Evolutionary conservation across 2,797 vertebrate species (phyloP), one percentile per base, ranked within the genome.

Genomic region (Apogon talboti): DNA sequence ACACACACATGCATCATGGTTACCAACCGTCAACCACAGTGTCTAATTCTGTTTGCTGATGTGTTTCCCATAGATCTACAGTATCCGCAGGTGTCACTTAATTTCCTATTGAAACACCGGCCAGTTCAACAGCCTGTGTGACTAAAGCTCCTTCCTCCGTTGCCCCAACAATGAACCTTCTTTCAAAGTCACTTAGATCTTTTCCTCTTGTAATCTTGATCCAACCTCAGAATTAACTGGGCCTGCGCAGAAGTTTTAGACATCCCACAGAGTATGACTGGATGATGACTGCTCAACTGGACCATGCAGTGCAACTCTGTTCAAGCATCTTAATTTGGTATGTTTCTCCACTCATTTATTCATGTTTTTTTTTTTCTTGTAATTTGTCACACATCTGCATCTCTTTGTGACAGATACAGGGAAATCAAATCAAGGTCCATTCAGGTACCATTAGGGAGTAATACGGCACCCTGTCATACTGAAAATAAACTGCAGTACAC

Each of bases 391-490:
- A 7, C 30, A 33, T 33, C 30, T 33, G 30, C 2, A 46, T 55
- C 12, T 60, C 30, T 24, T 1, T 14, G 42, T 60, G 55, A 63
- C 58, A 46, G 55, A 79, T 63, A 77, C 37, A 56, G 56, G 0
- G 53, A 38, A 70, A 66, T 67, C 44, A 38, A 64, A 68, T 62
- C 58, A 52, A 50, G 46, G 71, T 74, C 51, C 64, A 59, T 60
- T 21, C 7, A 71, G 24, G 44, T 35, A 11, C 10, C 28, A 7
- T 48, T 8, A 14, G 30, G 42, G 41, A 55, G 15, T 40, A 54
- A 62, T 68, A 54, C 6, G 13, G 30, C 38, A 52, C 51, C 38
- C 64, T 60, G 38, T 40, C 16, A 21, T 33, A 10, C 30, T 56
- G 18, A 57, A 66, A 73, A 61, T 60, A 14, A 66, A 71, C 47